Evolutionary conservation across 1,140 invertebrate species (phyloP).

Genomic region (Caenorhabditis remanei): DNA sequence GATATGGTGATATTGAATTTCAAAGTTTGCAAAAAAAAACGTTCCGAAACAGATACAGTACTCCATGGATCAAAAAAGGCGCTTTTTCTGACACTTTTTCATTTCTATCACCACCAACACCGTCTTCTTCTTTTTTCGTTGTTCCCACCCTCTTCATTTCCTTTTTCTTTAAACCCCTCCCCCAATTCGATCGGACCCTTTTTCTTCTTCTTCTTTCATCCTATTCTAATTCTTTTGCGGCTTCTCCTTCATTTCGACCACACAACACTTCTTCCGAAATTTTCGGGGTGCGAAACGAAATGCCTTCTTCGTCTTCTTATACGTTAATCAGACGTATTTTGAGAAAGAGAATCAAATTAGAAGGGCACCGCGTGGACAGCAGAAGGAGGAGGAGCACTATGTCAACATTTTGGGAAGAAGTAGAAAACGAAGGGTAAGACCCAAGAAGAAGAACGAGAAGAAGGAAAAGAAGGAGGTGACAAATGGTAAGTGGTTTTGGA

Average conservation of each 20-base stretch:
- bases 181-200: conserved; percentile 18
- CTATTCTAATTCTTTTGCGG: conserved; percentile 11
- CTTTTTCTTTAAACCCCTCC: background rate
- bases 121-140: background rate
- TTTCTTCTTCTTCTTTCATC: background rate
- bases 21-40: no score
- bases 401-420: conserved; percentile 31
- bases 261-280: background rate
- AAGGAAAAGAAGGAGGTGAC: conserved; percentile 31
- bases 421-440: background rate
- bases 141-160: background rate
- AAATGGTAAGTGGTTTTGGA: conserved; percentile 46
- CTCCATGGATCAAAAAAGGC: no score
- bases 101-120: no score
- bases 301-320: background rate
- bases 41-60: no score
- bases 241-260: conserved; percentile 41
- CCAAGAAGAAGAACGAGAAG: background rate
- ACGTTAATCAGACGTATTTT: conserved; percentile 53
- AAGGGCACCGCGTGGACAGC: conserved; percentile 23
- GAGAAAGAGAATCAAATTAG: conserved; percentile 39
- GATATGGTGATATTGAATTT: no score
- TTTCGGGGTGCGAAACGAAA: conserved; percentile 35
- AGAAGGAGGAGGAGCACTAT: background rate
- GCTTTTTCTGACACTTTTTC: no score